phyloP scores from a whole-genome alignment of 2,113 vertebrate genomes.

The Amblyopsis rosae region DNA sequence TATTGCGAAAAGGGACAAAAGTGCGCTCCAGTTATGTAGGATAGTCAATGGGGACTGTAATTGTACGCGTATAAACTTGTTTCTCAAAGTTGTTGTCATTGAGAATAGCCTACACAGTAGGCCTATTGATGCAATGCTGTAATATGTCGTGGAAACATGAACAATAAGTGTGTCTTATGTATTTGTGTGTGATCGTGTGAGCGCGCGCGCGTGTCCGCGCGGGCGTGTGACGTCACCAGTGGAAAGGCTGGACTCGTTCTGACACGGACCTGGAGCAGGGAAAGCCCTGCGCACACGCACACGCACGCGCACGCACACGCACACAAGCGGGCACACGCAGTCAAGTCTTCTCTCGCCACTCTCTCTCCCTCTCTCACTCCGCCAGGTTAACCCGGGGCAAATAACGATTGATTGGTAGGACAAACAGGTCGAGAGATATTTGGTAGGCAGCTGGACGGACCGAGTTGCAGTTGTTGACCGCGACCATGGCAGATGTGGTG shows the following conservation, averaged over 20 bases:
- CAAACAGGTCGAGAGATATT: not conserved
- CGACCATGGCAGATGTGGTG: constrained; percentile 86
- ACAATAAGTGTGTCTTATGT: constrained; percentile 11
- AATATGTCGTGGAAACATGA: not conserved
- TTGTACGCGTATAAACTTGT: no score
- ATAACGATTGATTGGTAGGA: no score
- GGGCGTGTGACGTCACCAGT: constrained; percentile 61
- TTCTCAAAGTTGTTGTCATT: not conserved
- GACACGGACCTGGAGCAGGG: not conserved
- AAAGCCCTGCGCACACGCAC: not conserved
- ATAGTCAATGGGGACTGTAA: no score
- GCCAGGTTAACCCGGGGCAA: constrained; percentile 1
- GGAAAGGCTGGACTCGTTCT: constrained; percentile 50
- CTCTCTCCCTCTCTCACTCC: constrained; percentile 17
- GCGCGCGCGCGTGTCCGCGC: not conserved
- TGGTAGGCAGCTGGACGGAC: constrained; percentile 1
- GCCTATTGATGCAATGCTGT: no score
- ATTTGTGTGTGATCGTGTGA: not conserved
- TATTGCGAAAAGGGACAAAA: not conserved
- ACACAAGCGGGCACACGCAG: not conserved
- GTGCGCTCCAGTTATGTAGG: not conserved
- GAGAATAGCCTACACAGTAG: not conserved
- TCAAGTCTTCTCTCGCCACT: constrained; percentile 16
- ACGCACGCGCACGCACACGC: not conserved
- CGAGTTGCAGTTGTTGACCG: not conserved